A percentile compares a stretch with the other conserved stretches of the same genome.
phyloP scores from a whole-genome alignment of 2,113 vertebrate species.

The Nematolebias whitei region DNA sequence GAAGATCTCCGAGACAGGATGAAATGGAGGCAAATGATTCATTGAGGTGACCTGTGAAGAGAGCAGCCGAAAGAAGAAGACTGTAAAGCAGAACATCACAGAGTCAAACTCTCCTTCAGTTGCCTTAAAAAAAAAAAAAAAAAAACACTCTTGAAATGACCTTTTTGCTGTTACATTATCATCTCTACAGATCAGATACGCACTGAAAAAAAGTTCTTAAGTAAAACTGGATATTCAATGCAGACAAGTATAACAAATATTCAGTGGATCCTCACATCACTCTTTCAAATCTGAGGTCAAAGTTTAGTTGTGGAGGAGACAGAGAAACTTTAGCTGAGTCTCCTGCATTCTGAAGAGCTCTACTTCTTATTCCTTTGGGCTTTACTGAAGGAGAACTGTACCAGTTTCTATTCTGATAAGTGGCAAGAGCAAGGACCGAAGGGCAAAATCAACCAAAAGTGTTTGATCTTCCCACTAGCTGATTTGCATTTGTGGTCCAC shows the following conservation, averaged over 20 bases:
- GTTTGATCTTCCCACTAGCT: conserved; percentile 74
- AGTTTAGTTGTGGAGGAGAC: conserved; percentile 45
- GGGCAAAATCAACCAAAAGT: conserved; percentile 67
- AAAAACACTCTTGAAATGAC: conserved; percentile 2
- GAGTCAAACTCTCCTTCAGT: too few relatives aligned
- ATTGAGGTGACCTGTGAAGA: too few relatives aligned
- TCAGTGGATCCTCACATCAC: conserved; percentile 14
- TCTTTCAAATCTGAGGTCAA: conserved; percentile 46
- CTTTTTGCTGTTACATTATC: not conserved
- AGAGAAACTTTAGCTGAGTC: conserved; percentile 51
- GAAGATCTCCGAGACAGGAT: too few relatives aligned
- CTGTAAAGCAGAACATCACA: too few relatives aligned
- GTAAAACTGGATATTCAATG: conserved; percentile 17
- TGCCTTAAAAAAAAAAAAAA: too few relatives aligned
- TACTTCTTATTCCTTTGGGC: conserved; percentile 64
- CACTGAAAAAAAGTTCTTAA: conserved; percentile 2
- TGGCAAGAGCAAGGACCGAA: conserved; percentile 61
- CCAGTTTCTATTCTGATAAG: conserved; percentile 68
- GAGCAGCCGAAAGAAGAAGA: too few relatives aligned
- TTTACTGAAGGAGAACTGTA: conserved; percentile 61
- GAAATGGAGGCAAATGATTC: too few relatives aligned
- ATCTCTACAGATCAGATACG: not conserved
- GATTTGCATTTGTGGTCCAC: conserved; percentile 74
- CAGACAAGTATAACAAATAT: conserved; percentile 8
- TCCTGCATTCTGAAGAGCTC: conserved; percentile 46